phyloP scores from a whole-genome alignment of 2,888 invertebrate genomes.

The Pocota personata region DNA sequence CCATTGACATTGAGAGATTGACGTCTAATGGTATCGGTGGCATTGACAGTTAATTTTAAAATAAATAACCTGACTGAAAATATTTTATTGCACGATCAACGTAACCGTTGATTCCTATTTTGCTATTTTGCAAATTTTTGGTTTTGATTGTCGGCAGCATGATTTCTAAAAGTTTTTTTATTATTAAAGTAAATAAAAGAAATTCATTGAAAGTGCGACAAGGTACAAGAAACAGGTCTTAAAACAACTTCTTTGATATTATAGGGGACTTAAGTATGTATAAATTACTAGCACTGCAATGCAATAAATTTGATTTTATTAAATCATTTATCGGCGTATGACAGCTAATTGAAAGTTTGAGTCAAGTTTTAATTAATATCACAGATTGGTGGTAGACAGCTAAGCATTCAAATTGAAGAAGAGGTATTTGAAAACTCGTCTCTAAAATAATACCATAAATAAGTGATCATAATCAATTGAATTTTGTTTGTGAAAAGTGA shows the following conservation, averaged over 20 bases:
- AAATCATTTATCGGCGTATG: too few species aligned
- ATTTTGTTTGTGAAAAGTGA: too few species aligned
- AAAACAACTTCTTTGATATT: neutral
- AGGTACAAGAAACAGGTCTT: neutral
- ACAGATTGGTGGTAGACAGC: too few species aligned
- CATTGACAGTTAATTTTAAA: slow-evolving; percentile 10
- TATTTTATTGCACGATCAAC: neutral
- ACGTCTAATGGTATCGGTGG: slow-evolving; percentile 1
- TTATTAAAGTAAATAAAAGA: neutral
- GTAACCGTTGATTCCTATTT: neutral
- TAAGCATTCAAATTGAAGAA: too few species aligned
- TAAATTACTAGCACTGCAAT: too few species aligned
- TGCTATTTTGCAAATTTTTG: neutral
- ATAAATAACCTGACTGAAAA: neutral
- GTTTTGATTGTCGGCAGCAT: neutral
- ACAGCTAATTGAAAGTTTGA: too few species aligned
- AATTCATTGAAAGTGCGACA: neutral
- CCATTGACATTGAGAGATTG: slow-evolving; percentile 34
- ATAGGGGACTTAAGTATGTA: too few species aligned
- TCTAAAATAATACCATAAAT: too few species aligned
- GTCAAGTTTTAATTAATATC: too few species aligned
- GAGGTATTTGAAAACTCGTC: too few species aligned
- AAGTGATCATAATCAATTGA: too few species aligned
- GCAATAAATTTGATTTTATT: too few species aligned
- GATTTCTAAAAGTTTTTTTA: neutral